phyloP scores from a whole-genome alignment of 2,888 invertebrate genomes.

The Zaprionus lineosus region DNA sequence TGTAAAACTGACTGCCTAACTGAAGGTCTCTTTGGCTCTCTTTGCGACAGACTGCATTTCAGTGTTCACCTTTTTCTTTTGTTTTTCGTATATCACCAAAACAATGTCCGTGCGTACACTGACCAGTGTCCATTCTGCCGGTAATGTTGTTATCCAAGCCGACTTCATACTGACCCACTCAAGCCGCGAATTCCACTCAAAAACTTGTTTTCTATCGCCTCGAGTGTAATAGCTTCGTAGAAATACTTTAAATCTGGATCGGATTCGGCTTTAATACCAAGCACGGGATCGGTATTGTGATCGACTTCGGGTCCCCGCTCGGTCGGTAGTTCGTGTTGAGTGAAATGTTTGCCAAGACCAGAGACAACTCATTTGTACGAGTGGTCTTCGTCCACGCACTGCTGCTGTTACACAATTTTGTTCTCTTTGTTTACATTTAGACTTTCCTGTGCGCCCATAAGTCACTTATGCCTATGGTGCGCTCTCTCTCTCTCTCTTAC shows the following conservation, averaged over 20 bases:
- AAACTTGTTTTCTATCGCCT: conserved; percentile 42
- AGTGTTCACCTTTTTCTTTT: not conserved
- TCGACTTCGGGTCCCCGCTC: too few relatives aligned
- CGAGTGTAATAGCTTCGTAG: conserved; percentile 1
- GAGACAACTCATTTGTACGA: too few relatives aligned
- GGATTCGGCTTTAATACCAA: not conserved
- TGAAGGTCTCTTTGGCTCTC: not conserved
- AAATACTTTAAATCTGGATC: conserved; percentile 29
- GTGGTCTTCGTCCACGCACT: too few relatives aligned
- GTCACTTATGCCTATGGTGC: conserved; percentile 16
- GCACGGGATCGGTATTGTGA: not conserved
- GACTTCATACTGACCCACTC: conserved; percentile 52
- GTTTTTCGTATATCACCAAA: conserved; percentile 20
- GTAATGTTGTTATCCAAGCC: conserved; percentile 11
- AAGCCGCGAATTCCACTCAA: conserved; percentile 41
- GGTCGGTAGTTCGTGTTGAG: too few relatives aligned
- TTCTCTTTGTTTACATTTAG: conserved; percentile 53
- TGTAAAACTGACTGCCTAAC: conserved; percentile 2
- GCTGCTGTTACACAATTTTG: conserved; percentile 59
- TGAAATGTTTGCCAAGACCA: too few relatives aligned
- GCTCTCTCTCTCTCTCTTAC: not conserved
- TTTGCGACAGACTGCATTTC: not conserved
- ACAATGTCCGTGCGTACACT: too few relatives aligned
- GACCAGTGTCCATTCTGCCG: conserved; percentile 19
- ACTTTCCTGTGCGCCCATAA: conserved; percentile 33